Percentiles rank a stretch among this genome's conserved stretches.
Evolutionary conservation across 2,797 vertebrate genomes (phyloP).

Genomic region (Erethizon dorsatum): DNA sequence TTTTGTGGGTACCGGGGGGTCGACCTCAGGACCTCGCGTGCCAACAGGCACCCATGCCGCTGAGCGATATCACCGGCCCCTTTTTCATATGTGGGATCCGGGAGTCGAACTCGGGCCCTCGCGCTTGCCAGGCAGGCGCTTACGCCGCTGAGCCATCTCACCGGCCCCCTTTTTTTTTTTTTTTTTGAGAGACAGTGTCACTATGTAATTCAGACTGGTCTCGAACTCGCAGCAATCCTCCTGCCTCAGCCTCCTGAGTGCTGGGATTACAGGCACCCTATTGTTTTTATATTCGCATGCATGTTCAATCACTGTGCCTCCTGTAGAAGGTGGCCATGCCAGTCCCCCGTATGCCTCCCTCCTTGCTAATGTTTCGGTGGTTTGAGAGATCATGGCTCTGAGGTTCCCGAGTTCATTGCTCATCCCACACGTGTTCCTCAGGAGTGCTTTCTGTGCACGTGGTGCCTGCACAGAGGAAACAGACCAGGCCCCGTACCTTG

Average conservation of each 20-base stretch:
- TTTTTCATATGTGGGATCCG: no score
- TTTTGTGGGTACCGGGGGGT: no score
- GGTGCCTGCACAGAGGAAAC: not conserved
- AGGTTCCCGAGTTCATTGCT: not conserved
- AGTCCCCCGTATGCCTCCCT: no score
- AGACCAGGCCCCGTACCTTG: not conserved
- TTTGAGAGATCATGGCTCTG: not conserved
- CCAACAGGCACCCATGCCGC: no score
- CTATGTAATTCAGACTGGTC: not conserved
- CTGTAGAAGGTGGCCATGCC: not conserved
- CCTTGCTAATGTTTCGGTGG: not conserved
- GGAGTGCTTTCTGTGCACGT: not conserved
- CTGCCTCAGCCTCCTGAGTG: not conserved
- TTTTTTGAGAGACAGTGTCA: not conserved
- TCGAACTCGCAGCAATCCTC: not conserved
- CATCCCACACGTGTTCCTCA: slow-evolving; percentile 16
- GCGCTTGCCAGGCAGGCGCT: no score
- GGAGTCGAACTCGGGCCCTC: no score
- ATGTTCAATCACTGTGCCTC: not conserved
- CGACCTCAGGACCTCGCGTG: no score
- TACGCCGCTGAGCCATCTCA: no score
- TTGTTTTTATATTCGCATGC: not conserved
- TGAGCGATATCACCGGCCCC: no score
- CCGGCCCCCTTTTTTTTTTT: no score
- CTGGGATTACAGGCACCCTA: not conserved